Percentiles rank a stretch among this genome's conserved stretches.
phyloP scores from a whole-genome alignment of 2,888 invertebrate genomes.

The Pandemis cinnamomeana region DNA sequence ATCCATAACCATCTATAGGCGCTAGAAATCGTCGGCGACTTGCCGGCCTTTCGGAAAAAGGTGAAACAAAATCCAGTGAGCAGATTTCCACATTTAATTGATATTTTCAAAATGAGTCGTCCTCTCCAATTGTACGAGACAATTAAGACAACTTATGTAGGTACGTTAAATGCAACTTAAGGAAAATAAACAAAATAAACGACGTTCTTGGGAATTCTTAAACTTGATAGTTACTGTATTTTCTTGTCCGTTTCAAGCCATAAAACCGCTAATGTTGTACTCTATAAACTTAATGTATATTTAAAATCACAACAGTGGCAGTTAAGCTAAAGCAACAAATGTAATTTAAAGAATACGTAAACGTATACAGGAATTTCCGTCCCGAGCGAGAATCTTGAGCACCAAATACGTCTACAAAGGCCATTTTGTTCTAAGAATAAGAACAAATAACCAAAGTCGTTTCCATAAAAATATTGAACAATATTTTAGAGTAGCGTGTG shows the following conservation, averaged over 20 bases:
- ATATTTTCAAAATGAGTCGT: neutral
- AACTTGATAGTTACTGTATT: conserved; percentile 1
- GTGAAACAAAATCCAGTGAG: neutral
- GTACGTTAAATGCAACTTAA: conserved; percentile 7
- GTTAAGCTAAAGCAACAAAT: conserved; percentile 25
- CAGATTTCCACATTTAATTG: neutral
- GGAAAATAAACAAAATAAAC: neutral
- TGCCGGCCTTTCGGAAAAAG: neutral
- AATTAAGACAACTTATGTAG: conserved; percentile 2
- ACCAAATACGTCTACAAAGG: conserved; percentile 42
- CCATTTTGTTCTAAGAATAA: conserved; percentile 52
- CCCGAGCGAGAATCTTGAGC: conserved; percentile 23
- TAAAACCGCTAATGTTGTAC: conserved; percentile 32
- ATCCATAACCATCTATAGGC: neutral
- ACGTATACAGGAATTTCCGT: conserved; percentile 11
- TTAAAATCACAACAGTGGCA: conserved; percentile 31
- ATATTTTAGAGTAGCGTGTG: conserved; percentile 74
- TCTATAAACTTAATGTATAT: conserved; percentile 27
- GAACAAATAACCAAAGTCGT: conserved; percentile 75
- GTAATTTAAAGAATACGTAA: conserved; percentile 27
- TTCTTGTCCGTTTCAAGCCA: conserved; percentile 23
- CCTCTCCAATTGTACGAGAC: neutral
- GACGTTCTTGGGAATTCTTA: neutral
- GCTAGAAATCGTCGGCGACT: neutral
- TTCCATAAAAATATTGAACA: conserved; percentile 78